A percentile compares a stretch with the other conserved stretches of the same genome.
Conservation (phyloP, 2,888 invertebrate genomes). For the Tupiocoris notatus region DNA sequence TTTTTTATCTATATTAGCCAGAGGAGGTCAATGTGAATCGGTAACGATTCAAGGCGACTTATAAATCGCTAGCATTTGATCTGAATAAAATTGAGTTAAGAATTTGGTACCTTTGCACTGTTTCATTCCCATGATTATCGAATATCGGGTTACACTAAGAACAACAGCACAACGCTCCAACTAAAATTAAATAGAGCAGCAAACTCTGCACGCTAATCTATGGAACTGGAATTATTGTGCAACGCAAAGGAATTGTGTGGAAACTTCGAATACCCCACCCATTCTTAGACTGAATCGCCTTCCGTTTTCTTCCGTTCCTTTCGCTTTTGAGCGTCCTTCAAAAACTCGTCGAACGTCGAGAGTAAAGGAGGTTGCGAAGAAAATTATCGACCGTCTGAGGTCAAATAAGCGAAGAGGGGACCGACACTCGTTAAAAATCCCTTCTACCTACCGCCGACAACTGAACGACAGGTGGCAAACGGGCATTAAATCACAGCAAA, state of each 20-base stretch:
- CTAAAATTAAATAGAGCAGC: not conserved
- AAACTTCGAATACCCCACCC: slow-evolving; percentile 36
- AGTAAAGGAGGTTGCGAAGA: slow-evolving; percentile 1
- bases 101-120: slow-evolving; percentile 46
- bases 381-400: no score
- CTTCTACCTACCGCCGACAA: no score
- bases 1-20: no score
- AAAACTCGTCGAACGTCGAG: slow-evolving; percentile 1
- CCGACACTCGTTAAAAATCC: no score
- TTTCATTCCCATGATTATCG: slow-evolving; percentile 41
- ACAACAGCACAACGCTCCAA: not conserved
- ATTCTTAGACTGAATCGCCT: slow-evolving; percentile 27
- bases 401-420: no score
- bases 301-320: slow-evolving; percentile 18
- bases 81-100: no score
- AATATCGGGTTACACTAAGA: not conserved
- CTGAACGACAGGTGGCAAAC: no score
- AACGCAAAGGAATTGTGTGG: slow-evolving; percentile 20
- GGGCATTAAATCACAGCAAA: no score
- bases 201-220: not conserved
- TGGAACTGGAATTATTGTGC: slow-evolving; percentile 8
- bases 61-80: no score
- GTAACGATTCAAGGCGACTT: no score
- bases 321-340: slow-evolving; percentile 19
- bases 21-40: no score